phyloP scores from a whole-genome alignment of 2,797 vertebrate species.

The Poeciliopsis gracilis region DNA sequence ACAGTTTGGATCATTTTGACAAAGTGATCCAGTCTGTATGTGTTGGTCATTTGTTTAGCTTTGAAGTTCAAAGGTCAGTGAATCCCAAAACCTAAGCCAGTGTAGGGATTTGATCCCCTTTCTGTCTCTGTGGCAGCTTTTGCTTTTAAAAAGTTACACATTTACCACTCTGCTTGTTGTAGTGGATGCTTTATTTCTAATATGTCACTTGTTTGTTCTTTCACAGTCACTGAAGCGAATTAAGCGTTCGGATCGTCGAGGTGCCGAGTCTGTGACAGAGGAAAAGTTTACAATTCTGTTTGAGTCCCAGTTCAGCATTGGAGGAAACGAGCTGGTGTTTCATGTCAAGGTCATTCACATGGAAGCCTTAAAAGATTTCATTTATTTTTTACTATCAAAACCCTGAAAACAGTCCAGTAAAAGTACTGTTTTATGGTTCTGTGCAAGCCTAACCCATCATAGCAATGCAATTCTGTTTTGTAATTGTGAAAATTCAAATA shows the following conservation, averaged over 20 bases:
- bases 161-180: background rate
- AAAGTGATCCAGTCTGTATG: background rate
- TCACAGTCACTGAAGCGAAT: slow-evolving; percentile 92
- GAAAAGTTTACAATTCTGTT: slow-evolving; percentile 97
- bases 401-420: background rate
- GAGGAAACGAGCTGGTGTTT: slow-evolving; percentile 95
- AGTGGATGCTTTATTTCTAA: background rate
- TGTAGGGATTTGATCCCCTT: background rate
- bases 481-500: background rate
- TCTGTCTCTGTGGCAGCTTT: background rate
- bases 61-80: no score
- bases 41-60: background rate
- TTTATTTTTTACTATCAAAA: background rate
- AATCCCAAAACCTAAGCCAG: background rate
- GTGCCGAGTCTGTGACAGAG: slow-evolving; percentile 94
- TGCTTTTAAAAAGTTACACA: background rate
- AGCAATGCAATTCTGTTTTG: background rate
- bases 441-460: background rate
- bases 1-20: background rate
- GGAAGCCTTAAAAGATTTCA: background rate
- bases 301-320: slow-evolving; percentile 95
- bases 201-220: slow-evolving; percentile 3
- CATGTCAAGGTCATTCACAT: slow-evolving; percentile 88
- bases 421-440: background rate
- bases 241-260: slow-evolving; percentile 93